Conservation (phyloP, 1,140 invertebrate species). For the Kradibia gibbosae region DNA sequence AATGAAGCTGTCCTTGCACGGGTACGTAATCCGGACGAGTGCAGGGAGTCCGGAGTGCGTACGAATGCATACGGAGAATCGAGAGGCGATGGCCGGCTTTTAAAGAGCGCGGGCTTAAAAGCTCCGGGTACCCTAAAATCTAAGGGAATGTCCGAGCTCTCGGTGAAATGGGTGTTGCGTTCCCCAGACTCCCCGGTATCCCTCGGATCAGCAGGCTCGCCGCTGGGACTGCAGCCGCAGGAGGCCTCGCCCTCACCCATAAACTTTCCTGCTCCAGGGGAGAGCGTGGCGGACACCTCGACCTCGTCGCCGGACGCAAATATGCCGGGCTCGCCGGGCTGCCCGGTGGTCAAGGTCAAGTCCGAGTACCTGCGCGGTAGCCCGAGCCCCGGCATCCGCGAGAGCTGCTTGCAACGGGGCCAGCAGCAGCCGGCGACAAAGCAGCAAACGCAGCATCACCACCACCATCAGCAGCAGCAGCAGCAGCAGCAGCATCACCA, state of each 20-base stretch:
- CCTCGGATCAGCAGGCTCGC: constrained; percentile 71
- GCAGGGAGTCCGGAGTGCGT: no score
- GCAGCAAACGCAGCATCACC: constrained; percentile 40
- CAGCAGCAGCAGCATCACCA: constrained; percentile 36
- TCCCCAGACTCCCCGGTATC: constrained; percentile 72
- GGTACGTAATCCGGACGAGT: no score
- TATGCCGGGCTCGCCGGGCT: constrained; percentile 80
- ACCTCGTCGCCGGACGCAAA: constrained; percentile 88
- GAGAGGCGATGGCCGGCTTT: not conserved
- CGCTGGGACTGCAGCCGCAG: constrained; percentile 68
- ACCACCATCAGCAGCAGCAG: constrained; percentile 54
- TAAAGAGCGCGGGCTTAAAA: not conserved
- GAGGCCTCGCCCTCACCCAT: constrained; percentile 70
- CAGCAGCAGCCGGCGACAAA: constrained; percentile 52
- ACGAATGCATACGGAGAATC: no score
- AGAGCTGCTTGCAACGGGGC: constrained; percentile 53
- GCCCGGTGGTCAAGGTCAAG: constrained; percentile 71
- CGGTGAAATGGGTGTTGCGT: constrained; percentile 36
- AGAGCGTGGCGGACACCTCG: constrained; percentile 91
- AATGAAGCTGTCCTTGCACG: not conserved
- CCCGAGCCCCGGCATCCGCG: constrained; percentile 67
- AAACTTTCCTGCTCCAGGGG: constrained; percentile 78
- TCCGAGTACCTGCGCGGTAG: constrained; percentile 70
- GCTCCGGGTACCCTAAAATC: not conserved
- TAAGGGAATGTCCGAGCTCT: not conserved